These are phyloP conservation scores for Pristiophorus japonicus DNA, from an alignment of 2,113 vertebrate genomes.

Conservation along the genomic window DNA sequence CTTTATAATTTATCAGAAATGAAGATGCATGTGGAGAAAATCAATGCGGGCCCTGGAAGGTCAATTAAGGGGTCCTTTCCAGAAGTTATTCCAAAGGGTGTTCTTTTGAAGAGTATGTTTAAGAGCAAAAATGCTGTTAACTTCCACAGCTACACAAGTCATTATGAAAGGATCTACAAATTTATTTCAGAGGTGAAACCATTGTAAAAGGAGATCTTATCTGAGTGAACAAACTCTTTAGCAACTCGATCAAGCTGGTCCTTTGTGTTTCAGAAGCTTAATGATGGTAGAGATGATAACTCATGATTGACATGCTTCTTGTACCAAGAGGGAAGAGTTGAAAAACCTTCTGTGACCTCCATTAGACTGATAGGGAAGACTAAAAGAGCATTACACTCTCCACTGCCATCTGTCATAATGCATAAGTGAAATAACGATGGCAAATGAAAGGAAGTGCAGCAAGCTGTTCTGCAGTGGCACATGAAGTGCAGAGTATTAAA, in stretches of 20 bases:
- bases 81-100: constrained; percentile 61
- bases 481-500: constrained; percentile 63
- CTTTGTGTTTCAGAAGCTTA: constrained; percentile 64
- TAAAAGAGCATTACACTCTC: constrained; percentile 69
- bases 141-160: constrained; percentile 13
- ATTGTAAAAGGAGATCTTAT: constrained; percentile 42
- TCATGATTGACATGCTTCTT: constrained; percentile 75
- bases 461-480: constrained; percentile 69
- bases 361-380: constrained; percentile 72
- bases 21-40: constrained; percentile 88
- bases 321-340: constrained; percentile 71
- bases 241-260: constrained; percentile 56
- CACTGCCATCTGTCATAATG: constrained; percentile 80
- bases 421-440: constrained; percentile 73
- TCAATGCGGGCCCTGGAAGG: constrained; percentile 92
- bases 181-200: constrained; percentile 29
- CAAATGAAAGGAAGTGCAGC: constrained; percentile 43
- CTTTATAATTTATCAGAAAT: constrained; percentile 99
- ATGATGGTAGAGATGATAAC: constrained; percentile 71
- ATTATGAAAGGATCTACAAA: constrained; percentile 8
- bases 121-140: constrained; percentile 28
- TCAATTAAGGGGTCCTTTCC: constrained; percentile 76
- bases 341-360: constrained; percentile 76
- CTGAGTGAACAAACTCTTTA: constrained; percentile 51
- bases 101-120: background rate